Evolutionary conservation across 2,113 vertebrate species (phyloP).

Genomic region (Otocyon megalotis): DNA sequence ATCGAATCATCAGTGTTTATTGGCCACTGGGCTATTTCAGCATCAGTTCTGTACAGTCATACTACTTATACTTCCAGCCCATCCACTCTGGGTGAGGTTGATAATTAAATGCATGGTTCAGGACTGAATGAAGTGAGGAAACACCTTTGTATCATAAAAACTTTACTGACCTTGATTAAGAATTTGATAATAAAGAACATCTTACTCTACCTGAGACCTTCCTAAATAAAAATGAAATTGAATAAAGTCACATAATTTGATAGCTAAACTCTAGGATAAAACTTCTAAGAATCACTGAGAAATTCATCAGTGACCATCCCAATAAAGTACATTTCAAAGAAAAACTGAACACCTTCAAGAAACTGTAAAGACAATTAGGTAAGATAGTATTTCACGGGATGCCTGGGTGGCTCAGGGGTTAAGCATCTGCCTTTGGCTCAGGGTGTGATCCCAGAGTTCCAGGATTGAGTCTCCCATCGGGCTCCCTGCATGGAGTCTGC

Average conservation of each 20-base stretch:
- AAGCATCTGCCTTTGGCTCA: no score
- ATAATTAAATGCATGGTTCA: not conserved
- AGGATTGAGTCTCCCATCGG: no score
- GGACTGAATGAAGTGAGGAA: not conserved
- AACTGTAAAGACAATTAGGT: not conserved
- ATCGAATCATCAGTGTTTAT: not conserved
- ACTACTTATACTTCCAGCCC: not conserved
- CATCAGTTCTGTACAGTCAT: not conserved
- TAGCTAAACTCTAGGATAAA: not conserved
- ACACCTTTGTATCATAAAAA: not conserved
- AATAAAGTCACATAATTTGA: not conserved
- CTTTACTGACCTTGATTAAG: constrained; percentile 26
- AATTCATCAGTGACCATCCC: not conserved
- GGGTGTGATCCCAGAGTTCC: no score
- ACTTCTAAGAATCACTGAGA: constrained; percentile 25
- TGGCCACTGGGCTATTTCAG: not conserved
- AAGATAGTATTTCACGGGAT: no score
- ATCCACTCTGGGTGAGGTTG: not conserved
- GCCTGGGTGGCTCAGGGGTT: no score
- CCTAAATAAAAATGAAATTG: not conserved
- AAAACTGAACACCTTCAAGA: not conserved
- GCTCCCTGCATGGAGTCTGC: no score
- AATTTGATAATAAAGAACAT: constrained; percentile 32
- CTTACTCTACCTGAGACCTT: constrained; percentile 12
- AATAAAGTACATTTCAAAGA: constrained; percentile 24